A percentile compares a stretch with the other conserved stretches of the same genome.
Evolutionary conservation across 1,140 invertebrate genomes (phyloP).

Genomic region (Pectinophora gossypiella): DNA sequence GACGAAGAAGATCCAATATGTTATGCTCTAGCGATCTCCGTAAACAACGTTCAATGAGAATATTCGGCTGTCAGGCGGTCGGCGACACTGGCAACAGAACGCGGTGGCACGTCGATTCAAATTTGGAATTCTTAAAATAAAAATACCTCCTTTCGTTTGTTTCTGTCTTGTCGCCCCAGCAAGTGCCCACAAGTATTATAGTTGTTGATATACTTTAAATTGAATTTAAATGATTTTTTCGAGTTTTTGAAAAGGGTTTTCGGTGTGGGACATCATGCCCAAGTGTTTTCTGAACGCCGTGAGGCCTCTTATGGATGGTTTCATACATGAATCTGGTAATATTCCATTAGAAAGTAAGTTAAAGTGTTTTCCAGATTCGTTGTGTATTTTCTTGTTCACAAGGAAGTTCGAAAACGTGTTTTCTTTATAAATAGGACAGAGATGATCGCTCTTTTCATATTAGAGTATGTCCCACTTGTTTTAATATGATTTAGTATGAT

Average conservation of each 20-base stretch:
- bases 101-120: slow-evolving; percentile 16
- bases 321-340: slow-evolving; percentile 45
- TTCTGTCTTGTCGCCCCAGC: slow-evolving; percentile 44
- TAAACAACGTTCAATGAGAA: slow-evolving; percentile 23
- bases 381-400: background rate
- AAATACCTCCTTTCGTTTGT: slow-evolving; percentile 42
- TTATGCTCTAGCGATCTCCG: slow-evolving; percentile 12
- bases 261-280: slow-evolving; percentile 35
- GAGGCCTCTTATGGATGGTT: slow-evolving; percentile 28
- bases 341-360: slow-evolving; percentile 37
- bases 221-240: background rate
- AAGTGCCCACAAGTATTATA: slow-evolving; percentile 46
- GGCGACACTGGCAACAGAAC: slow-evolving; percentile 19
- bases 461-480: too few relatives aligned
- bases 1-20: slow-evolving; percentile 15
- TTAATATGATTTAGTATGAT: too few relatives aligned
- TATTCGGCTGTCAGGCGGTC: background rate
- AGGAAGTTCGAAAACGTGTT: too few relatives aligned
- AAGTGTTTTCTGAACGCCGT: slow-evolving; percentile 52
- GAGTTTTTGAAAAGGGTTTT: slow-evolving; percentile 7
- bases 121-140: slow-evolving; percentile 50
- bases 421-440: too few relatives aligned
- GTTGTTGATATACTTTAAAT: slow-evolving; percentile 9
- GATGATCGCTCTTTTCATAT: too few relatives aligned
- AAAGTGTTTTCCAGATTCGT: background rate